phyloP scores from a whole-genome alignment of 2,888 invertebrate genomes.

The Antitype chi region DNA sequence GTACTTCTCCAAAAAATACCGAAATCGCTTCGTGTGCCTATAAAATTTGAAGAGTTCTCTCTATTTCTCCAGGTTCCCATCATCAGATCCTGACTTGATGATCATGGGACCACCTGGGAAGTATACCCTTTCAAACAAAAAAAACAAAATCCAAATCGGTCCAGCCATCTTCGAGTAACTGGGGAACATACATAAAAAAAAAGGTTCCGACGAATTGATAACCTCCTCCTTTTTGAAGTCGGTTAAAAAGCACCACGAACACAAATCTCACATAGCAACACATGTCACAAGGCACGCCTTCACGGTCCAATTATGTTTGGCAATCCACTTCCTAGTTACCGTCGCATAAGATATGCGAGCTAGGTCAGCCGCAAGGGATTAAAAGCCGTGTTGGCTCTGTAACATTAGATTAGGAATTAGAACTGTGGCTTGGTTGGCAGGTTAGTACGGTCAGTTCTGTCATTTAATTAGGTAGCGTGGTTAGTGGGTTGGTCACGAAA shows the following conservation, averaged over 20 bases:
- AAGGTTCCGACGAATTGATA: too few relatives aligned
- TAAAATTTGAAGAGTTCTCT: too few relatives aligned
- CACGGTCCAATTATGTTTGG: constrained; percentile 24
- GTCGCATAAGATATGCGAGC: constrained; percentile 33
- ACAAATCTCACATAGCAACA: constrained; percentile 21
- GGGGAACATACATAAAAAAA: too few relatives aligned
- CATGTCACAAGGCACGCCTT: constrained; percentile 5
- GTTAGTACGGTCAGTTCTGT: constrained; percentile 1
- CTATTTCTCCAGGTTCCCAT: too few relatives aligned
- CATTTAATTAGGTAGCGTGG: constrained; percentile 34
- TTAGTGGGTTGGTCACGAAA: constrained; percentile 7
- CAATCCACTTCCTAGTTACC: constrained; percentile 25
- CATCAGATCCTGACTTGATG: too few relatives aligned
- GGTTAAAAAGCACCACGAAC: constrained; percentile 11
- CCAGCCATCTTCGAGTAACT: too few relatives aligned
- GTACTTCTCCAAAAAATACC: too few relatives aligned
- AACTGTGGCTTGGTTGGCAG: constrained; percentile 11
- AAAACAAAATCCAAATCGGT: too few relatives aligned
- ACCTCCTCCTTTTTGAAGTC: too few relatives aligned
- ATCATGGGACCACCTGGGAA: too few relatives aligned
- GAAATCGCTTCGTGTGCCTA: too few relatives aligned
- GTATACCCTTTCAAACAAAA: too few relatives aligned
- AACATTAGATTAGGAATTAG: constrained; percentile 43
- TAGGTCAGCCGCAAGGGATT: constrained; percentile 50
- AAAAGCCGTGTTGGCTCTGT: constrained; percentile 32